Base-by-base conservation (phyloP, 2,797 vertebrate genomes). In the Pipistrellus kuhlii region DNA sequence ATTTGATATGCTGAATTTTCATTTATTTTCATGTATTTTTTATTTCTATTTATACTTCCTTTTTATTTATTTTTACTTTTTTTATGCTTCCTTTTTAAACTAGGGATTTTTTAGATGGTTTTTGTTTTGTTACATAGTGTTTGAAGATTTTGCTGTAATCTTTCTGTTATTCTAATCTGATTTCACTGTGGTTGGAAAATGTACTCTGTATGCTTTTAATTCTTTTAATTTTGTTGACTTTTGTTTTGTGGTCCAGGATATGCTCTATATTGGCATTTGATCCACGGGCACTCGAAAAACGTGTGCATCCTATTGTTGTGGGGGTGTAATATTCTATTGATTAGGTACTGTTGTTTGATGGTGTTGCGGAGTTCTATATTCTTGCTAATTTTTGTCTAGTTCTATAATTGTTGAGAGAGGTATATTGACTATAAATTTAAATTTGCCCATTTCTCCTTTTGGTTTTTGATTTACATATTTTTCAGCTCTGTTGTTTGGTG, bases 101-200 rank as follows among this genome's bases (percentile, higher is more conserved):
- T 23, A 72, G 32, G 8, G 46, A 59, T 87, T 85, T 90, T 90
- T 85, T 87, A 68, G 48, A 35, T 38, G 25, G 38, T 48, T 30
- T 55, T 92, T 87, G 27, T 78, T 80, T 88, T 66, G 25, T 84
- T 89, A 57, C 66, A 25, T 55, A 87, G 32, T 27, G 21, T 35
- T 51, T 93, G 25, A 21, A 75, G 41, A 84, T 85, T 73, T 81
- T 69, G 92, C 57, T 53, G 44, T 27, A 71, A 35, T 62, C 8
- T 93, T 95, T 83, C n/a, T 30, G 12, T 73, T 88, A n/a, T 69
- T 88, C 57, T 83, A 80, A 80, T n/a, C 69, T 88, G 32, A 64
- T 88, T 96, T 87, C 38, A 32, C 15, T 82, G 57, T 93, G 21
- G 4, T 69, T 95, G 53, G 75, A 86, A 41, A 91, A 93, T 15